Evolutionary conservation across 2,888 invertebrate genomes (phyloP), one percentile per base, ranked within the genome.

Genomic region (Andrena minutula): DNA sequence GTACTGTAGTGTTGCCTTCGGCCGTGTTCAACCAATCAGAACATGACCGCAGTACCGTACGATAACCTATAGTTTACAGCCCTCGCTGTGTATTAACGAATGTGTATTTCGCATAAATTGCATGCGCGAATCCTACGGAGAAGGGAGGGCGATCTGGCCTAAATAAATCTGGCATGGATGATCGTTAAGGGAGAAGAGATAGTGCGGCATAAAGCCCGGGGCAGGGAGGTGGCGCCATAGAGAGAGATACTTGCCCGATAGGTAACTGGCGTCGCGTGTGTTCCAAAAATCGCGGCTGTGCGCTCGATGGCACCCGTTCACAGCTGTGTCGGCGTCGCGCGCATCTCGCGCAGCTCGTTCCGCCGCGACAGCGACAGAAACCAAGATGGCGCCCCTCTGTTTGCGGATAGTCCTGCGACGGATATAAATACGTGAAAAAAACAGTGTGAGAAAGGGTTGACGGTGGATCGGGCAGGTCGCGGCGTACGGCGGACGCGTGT

Each of bases 351-450:
- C 89, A 74, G 70, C 75, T 82, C 88, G 87, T 76, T 86, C 86
- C 87, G 87, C 89, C 87, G 87, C 89, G 89, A 89, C 80, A 83
- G 81, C 88, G 56, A 56, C 56, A 89, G 88, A 90, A 91, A 90
- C 79, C 91, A 93, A 92, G 89, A 93, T 93, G 93, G 92, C 93
- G 92, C 88, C 86, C 83, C 86, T 89, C 91, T 91, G 92, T 92
- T 92, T 91, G 92, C 91, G 90, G 91, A 91, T 87, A 84, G 80
- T 86, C 89, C 89, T 88, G 89, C 90, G 89, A 89, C 87, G 90
- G 89, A 91, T 89, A 91, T 91, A 91, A 92, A 92, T 92, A 91
- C 89, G 90, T 86, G 77, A 84, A 84, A 87, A 86, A 87, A 84
- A 84, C 83, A 89, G 88, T 88, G 86, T 73, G 80, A 85, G 75